Evolutionary conservation across 2,113 vertebrate species (phyloP).

Genomic region (Puffinus mauretanicus): DNA sequence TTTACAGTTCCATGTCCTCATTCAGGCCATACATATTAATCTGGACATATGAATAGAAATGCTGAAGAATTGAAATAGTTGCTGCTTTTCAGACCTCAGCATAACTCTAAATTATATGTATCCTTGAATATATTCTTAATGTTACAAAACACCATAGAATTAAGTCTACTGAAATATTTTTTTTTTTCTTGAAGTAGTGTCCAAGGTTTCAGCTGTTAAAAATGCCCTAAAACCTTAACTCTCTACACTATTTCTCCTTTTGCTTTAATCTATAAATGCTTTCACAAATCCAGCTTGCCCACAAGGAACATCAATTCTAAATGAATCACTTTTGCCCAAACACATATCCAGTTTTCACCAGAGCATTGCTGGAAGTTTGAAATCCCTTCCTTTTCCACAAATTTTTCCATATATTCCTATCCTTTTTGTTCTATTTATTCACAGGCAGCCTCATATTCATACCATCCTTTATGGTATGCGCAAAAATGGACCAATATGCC

Average conservation of each 20-base stretch:
- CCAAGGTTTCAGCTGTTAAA: not conserved
- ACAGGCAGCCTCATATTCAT: not conserved
- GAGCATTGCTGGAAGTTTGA: not conserved
- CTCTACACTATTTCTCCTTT: not conserved
- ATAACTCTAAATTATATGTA: not conserved
- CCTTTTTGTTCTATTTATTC: not conserved
- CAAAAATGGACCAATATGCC: not conserved
- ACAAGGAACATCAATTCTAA: not conserved
- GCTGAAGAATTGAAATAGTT: not conserved
- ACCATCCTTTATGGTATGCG: not conserved
- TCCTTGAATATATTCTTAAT: not conserved
- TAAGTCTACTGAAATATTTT: not conserved
- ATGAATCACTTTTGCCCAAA: not conserved
- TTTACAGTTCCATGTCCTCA: constrained; percentile 1
- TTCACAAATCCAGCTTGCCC: not conserved
- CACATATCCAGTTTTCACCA: not conserved
- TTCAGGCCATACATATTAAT: not conserved
- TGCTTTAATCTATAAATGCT: not conserved
- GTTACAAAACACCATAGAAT: not conserved
- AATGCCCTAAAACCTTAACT: not conserved
- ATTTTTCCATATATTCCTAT: not conserved
- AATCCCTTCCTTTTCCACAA: not conserved
- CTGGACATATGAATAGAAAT: not conserved
- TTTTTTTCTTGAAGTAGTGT: not conserved
- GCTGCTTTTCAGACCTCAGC: not conserved